Evolutionary conservation across 2,113 vertebrate genomes (phyloP).

Genomic region (Lutjanus erythropterus): DNA sequence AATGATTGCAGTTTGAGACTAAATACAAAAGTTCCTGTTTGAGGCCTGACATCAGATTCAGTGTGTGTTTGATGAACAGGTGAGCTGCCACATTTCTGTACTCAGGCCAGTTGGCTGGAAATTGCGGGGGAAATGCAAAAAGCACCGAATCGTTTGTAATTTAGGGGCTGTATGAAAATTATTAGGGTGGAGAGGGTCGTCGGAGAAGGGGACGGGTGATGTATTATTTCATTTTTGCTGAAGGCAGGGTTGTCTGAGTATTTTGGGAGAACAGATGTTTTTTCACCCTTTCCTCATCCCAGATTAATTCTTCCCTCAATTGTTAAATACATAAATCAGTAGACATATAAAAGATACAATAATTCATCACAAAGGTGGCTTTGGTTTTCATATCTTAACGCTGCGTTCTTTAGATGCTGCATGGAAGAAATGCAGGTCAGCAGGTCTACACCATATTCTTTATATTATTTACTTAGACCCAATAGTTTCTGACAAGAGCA

Average conservation of each 20-base stretch:
- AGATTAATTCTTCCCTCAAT: background rate
- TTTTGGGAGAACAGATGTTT: background rate
- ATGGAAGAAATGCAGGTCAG: background rate
- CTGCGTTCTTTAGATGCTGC: background rate
- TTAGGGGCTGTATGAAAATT: background rate
- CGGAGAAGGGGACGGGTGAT: background rate
- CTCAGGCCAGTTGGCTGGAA: slow-evolving; percentile 17
- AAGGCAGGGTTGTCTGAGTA: background rate
- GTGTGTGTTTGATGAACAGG: background rate
- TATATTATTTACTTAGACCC: no score
- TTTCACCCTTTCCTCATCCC: background rate
- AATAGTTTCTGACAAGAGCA: no score
- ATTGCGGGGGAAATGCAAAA: background rate
- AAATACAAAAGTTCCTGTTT: slow-evolving; percentile 3
- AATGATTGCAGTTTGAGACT: slow-evolving; percentile 10
- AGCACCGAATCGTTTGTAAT: background rate
- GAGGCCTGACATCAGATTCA: background rate
- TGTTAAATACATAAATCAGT: background rate
- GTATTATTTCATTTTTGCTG: background rate
- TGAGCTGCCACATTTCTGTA: background rate
- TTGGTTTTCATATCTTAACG: background rate
- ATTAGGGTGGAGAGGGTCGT: background rate
- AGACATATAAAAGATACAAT: background rate
- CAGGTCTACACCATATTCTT: no score
- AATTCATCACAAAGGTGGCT: background rate